Evolutionary conservation across 2,113 vertebrate species (phyloP).

Genomic region (Siphamia tubifer): DNA sequence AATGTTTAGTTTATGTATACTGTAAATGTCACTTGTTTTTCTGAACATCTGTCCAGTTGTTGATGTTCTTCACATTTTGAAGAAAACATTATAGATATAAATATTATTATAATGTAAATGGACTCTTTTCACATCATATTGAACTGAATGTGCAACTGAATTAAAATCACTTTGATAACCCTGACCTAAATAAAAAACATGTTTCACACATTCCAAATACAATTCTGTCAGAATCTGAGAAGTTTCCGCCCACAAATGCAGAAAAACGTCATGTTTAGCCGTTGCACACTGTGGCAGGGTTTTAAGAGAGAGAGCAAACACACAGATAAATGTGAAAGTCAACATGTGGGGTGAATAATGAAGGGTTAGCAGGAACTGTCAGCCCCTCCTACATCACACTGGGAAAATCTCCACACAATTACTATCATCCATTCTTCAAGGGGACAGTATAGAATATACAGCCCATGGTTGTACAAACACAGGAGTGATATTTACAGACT

Average conservation of each 20-base stretch:
- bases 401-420: constrained; percentile 49
- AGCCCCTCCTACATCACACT: constrained; percentile 39
- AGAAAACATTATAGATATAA: no score
- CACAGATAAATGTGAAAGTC: constrained; percentile 40
- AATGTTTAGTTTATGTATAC: no score
- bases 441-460: constrained; percentile 16
- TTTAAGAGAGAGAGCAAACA: constrained; percentile 22
- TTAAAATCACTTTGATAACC: no score
- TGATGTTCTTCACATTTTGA: no score
- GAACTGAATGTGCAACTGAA: no score
- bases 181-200: not conserved
- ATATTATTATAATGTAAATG: no score
- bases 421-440: constrained; percentile 47
- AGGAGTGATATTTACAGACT: not conserved
- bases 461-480: not conserved
- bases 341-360: constrained; percentile 32
- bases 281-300: constrained; percentile 2
- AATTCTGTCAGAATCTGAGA: constrained; percentile 23
- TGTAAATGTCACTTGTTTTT: no score
- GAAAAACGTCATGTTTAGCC: constrained; percentile 7
- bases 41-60: no score
- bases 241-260: not conserved
- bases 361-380: constrained; percentile 51
- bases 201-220: not conserved
- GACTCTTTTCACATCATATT: no score